These are phyloP conservation scores for Plebejus melissa DNA, from an alignment of 2,888 invertebrate genomes.

Conservation along the genomic window DNA sequence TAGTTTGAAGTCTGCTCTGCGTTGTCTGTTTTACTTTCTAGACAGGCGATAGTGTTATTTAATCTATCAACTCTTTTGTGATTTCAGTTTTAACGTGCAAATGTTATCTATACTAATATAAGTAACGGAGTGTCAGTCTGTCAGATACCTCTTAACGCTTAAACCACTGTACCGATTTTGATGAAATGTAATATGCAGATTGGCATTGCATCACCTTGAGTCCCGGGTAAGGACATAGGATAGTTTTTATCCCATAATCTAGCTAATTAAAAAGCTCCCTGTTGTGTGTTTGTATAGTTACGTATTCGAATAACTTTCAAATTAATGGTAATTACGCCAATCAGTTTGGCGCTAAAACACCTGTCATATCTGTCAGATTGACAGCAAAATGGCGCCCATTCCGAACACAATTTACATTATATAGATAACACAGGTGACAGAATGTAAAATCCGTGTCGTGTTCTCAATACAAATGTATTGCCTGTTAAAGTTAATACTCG, in stretches of 20 bases:
- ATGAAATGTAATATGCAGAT: too few species aligned
- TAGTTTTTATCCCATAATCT: too few species aligned
- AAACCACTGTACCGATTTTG: too few species aligned
- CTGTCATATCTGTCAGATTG: slow-evolving; percentile 39
- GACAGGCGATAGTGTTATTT: neutral
- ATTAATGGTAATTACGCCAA: slow-evolving; percentile 28
- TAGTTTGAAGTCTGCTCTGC: neutral
- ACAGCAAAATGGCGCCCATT: slow-evolving; percentile 41
- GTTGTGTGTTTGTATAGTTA: neutral
- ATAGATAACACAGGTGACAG: slow-evolving; percentile 43
- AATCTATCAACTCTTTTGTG: neutral
- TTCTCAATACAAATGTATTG: slow-evolving; percentile 7
- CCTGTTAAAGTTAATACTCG: too few species aligned
- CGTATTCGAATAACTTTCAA: neutral
- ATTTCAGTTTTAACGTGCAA: neutral
- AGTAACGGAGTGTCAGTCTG: too few species aligned
- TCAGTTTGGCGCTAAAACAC: slow-evolving; percentile 37
- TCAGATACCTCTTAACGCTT: too few species aligned
- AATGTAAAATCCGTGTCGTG: slow-evolving; percentile 30
- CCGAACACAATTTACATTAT: slow-evolving; percentile 45
- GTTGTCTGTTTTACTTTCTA: neutral
- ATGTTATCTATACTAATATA: neutral
- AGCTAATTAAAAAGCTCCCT: neutral
- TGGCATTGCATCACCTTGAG: too few species aligned
- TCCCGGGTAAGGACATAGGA: too few species aligned